Evolutionary conservation across 1,140 invertebrate genomes (phyloP), one percentile per base, ranked within the genome.

Genomic region (Panonychus citri): DNA sequence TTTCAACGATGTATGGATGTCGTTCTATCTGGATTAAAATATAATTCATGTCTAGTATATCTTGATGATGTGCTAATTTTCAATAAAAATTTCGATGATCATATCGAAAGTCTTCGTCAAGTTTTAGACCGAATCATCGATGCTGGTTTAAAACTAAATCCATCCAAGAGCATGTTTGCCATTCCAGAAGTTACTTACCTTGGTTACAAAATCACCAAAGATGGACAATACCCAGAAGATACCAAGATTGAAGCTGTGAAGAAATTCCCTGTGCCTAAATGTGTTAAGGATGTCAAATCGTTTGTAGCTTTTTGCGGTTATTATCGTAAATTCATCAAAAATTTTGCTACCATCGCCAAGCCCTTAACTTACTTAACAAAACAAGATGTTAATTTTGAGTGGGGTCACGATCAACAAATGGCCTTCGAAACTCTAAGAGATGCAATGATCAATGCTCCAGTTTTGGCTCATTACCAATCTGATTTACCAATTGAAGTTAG

Each of bases 1-100:
- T 77, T 75, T 60, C 71, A 76, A 62, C 56, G 73, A n/a, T 67
- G 71, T 15, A 73, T 78, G 55, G 66, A 74, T 60, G 46, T 64
- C n/a, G 64, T 74, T 1, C 62, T 74, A 4, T 56, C 66, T 27
- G 68, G 63, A 13, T 59, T 66, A 17, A 39, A 39, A 17, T 39
- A 39, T 39, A 39, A 39, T 39, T 10, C 17, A 10, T 39, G 37
- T 39, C 37, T 66, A 42, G 27, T 64, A 61, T 62, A 60, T 40
- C 19, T 67, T 2, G 69, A 71, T 60, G 69, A 71, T 56, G 64
- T 70, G 19, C 57, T 66, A 10, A 55, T 67, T 21, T 62, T 61
- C 17, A 67, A 62, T 19, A 40, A 26, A n/a, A 59, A 48, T 24
- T 39, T 39, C 17, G 37, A 39, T 10, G 17, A 17, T 39, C 37